These are phyloP conservation scores for Ganaspis sp. DNA, from an alignment of 1,140 invertebrate species.

Conservation along the genomic window DNA sequence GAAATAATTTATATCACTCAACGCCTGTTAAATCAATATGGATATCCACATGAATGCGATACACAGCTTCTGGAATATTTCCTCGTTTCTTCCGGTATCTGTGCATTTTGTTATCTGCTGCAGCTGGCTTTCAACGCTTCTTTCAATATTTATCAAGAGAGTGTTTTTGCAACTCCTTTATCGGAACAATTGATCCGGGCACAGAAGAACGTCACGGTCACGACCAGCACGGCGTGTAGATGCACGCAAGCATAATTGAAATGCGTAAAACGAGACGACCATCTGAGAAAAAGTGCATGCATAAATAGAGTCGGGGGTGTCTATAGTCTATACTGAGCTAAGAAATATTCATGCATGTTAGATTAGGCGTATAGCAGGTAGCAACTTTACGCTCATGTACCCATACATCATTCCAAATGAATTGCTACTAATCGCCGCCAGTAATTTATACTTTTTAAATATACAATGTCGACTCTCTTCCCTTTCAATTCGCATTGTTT, in stretches of 20 bases:
- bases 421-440: not conserved
- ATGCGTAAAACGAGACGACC: slow-evolving; percentile 29
- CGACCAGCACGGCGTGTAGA: slow-evolving; percentile 14
- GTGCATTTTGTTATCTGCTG: not conserved
- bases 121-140: slow-evolving; percentile 20
- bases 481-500: not conserved
- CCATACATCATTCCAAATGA: not conserved
- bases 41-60: not conserved
- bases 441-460: slow-evolving; percentile 12
- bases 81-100: slow-evolving; percentile 1
- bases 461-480: not conserved
- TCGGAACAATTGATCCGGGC: slow-evolving; percentile 29
- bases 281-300: slow-evolving; percentile 23
- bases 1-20: not conserved
- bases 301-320: slow-evolving; percentile 28
- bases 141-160: slow-evolving; percentile 20
- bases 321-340: slow-evolving; percentile 1
- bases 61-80: not conserved
- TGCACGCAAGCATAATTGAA: slow-evolving; percentile 31
- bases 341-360: slow-evolving; percentile 25
- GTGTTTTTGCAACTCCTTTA: slow-evolving; percentile 27
- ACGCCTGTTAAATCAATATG: not conserved
- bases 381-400: not conserved
- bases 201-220: slow-evolving; percentile 28
- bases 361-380: slow-evolving; percentile 7